Evolutionary conservation across 2,888 invertebrate species (phyloP).

Genomic region (Heliconius erato): DNA sequence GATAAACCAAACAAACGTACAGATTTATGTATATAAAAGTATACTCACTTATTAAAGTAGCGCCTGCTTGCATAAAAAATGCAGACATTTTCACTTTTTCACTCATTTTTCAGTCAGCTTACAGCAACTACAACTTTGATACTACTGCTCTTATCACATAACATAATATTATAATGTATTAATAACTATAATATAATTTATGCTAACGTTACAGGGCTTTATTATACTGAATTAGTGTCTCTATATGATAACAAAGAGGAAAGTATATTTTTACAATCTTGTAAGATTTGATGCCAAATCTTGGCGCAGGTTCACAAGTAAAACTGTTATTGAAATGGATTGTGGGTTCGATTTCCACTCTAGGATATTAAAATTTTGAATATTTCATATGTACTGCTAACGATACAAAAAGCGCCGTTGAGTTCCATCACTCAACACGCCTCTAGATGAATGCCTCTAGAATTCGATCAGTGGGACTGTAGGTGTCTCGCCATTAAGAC

Average conservation of each 20-base stretch:
- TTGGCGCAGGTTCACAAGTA: no score
- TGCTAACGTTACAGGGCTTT: constrained; percentile 37
- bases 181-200: constrained; percentile 13
- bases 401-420: no score
- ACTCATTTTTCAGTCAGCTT: constrained; percentile 56
- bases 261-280: neutral
- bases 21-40: constrained; percentile 1
- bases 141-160: neutral
- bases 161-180: constrained; percentile 15
- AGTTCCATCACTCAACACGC: no score
- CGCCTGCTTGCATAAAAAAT: constrained; percentile 63
- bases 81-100: constrained; percentile 62
- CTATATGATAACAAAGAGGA: neutral
- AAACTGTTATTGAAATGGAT: no score
- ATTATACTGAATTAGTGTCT: constrained; percentile 50
- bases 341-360: no score
- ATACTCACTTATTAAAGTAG: constrained; percentile 68
- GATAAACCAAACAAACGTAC: neutral
- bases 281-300: no score
- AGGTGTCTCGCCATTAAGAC: no score
- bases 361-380: no score
- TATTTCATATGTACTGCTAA: no score
- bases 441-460: no score
- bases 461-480: no score
- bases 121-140: neutral